Percentiles rank a stretch among this genome's conserved stretches.
Conservation (phyloP, 2,888 invertebrate genomes). For the Gasteruption jaculator region DNA sequence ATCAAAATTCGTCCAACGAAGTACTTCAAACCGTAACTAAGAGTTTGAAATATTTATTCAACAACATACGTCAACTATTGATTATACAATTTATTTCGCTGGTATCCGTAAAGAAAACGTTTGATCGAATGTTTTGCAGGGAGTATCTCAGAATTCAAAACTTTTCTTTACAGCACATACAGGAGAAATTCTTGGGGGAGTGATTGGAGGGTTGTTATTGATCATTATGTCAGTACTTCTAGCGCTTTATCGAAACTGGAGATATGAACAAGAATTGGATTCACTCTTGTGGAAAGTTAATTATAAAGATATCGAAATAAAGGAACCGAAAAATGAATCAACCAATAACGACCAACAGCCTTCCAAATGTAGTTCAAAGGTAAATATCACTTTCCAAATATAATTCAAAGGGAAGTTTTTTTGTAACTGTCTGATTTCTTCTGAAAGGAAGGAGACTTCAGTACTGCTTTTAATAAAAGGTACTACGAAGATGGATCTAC, state of each 20-base stretch:
- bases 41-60: no score
- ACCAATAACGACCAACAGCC: constrained; percentile 32
- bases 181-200: constrained; percentile 76
- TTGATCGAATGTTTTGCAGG: no score
- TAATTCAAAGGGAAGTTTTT: neutral
- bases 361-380: constrained; percentile 34
- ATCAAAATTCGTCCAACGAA: no score
- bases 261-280: constrained; percentile 89
- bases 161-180: constrained; percentile 77
- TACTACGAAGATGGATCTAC: no score
- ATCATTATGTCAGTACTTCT: constrained; percentile 69
- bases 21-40: no score
- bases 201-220: constrained; percentile 72
- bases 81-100: no score
- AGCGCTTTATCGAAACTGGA: constrained; percentile 84
- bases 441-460: no score
- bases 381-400: constrained; percentile 21
- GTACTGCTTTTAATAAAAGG: no score
- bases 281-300: constrained; percentile 93
- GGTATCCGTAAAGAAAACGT: no score
- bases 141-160: no score
- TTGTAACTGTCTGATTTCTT: neutral
- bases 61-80: no score
- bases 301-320: constrained; percentile 80
- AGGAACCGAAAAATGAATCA: constrained; percentile 56